phyloP scores from a whole-genome alignment of 2,888 invertebrate genomes.

The Scaptomyza reducta region DNA sequence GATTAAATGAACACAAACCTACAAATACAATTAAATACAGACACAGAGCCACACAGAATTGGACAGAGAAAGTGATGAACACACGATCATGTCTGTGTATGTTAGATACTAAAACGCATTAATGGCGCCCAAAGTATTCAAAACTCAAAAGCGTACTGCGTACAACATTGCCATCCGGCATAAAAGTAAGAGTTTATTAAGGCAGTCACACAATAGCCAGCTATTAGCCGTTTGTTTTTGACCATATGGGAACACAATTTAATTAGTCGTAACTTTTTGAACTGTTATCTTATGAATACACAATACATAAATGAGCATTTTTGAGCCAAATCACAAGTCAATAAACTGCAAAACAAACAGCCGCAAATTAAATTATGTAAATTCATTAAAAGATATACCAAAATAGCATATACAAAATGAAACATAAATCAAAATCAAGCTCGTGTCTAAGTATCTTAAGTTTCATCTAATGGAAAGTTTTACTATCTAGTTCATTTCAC shows the following conservation, averaged over 20 bases:
- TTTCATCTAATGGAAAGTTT: constrained; percentile 15
- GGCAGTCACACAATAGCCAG: constrained; percentile 54
- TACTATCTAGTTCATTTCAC: background rate
- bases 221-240: constrained; percentile 62
- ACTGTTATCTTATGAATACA: constrained; percentile 70
- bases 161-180: constrained; percentile 3
- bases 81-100: constrained; percentile 49
- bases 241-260: constrained; percentile 51
- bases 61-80: constrained; percentile 74
- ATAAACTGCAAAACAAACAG: constrained; percentile 46
- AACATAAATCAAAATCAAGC: background rate
- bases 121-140: constrained; percentile 24
- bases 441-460: background rate
- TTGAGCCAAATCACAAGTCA: constrained; percentile 11
- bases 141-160: constrained; percentile 14
- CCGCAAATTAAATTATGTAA: constrained; percentile 60
- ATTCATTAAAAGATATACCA: constrained; percentile 23
- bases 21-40: constrained; percentile 56
- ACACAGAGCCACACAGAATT: constrained; percentile 57
- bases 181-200: constrained; percentile 50
- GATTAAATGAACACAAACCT: constrained; percentile 59
- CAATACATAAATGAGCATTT: constrained; percentile 33
- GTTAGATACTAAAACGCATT: constrained; percentile 61
- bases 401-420: constrained; percentile 2
- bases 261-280: constrained; percentile 63